These are phyloP conservation scores for Alsophila aescularia DNA, from an alignment of 2,888 invertebrate species.

Conservation along the genomic window DNA sequence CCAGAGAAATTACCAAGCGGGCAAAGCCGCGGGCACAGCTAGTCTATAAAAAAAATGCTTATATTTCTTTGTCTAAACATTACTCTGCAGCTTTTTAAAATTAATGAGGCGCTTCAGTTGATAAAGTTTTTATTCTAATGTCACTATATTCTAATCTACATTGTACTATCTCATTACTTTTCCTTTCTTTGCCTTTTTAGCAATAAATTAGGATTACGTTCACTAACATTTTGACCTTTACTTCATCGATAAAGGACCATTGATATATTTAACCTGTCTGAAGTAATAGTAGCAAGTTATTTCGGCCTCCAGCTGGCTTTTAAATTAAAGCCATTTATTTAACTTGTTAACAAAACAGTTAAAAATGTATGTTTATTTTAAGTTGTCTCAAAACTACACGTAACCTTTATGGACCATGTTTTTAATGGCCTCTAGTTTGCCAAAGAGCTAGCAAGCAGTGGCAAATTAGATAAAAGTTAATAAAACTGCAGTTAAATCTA, in stretches of 20 bases:
- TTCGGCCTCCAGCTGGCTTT: background rate
- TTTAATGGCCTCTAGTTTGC: background rate
- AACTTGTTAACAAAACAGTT: slow-evolving; percentile 3
- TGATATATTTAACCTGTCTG: background rate
- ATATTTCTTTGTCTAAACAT: background rate
- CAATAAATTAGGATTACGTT: slow-evolving; percentile 7
- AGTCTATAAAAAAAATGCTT: background rate
- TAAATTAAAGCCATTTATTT: slow-evolving; percentile 5
- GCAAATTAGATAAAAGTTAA: too few species aligned
- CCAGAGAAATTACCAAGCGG: too few species aligned
- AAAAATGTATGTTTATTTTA: background rate
- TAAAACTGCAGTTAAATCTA: too few species aligned
- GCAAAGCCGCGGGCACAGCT: too few species aligned
- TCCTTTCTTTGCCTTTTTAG: background rate
- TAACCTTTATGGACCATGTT: background rate
- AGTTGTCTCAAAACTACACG: background rate
- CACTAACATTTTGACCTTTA: slow-evolving; percentile 1
- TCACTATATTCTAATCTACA: background rate
- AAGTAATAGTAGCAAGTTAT: background rate
- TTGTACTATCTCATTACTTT: slow-evolving; percentile 2
- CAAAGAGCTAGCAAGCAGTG: background rate
- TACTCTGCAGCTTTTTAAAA: background rate
- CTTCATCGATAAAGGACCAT: slow-evolving; percentile 5
- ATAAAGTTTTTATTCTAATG: background rate
- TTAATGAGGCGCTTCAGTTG: background rate